Percentiles rank a stretch among this genome's conserved stretches.
Conservation (phyloP, 2,113 vertebrate genomes). For the Petrocephalus zakoni region DNA sequence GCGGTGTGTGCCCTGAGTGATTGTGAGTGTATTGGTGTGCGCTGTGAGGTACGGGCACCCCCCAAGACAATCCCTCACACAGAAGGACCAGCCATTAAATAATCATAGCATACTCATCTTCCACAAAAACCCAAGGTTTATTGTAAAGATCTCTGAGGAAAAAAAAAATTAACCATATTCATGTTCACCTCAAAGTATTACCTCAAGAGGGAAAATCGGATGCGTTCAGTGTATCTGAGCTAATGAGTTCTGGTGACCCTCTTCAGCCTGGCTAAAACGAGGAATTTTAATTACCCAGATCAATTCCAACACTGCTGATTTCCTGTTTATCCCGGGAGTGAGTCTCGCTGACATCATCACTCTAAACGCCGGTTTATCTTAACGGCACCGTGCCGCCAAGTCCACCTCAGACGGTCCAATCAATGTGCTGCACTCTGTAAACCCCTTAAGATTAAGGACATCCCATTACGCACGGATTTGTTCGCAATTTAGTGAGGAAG, state of each 20-base stretch:
- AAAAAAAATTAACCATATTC: background rate
- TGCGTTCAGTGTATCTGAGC: background rate
- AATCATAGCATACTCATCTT: background rate
- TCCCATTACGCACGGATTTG: slow-evolving; percentile 37
- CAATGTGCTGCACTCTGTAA: slow-evolving; percentile 27
- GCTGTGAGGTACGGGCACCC: background rate
- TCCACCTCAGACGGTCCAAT: slow-evolving; percentile 25
- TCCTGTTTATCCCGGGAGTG: background rate
- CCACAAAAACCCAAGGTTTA: background rate
- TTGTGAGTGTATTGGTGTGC: background rate
- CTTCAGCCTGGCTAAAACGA: background rate
- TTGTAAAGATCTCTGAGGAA: background rate
- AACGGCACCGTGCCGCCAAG: slow-evolving; percentile 16
- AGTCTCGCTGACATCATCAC: background rate
- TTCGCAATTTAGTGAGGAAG: slow-evolving; percentile 18
- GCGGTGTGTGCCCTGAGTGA: no score
- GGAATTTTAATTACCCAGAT: background rate
- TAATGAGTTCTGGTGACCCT: background rate
- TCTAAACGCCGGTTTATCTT: slow-evolving; percentile 9
- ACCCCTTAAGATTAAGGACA: slow-evolving; percentile 32
- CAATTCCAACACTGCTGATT: background rate
- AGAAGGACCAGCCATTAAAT: background rate
- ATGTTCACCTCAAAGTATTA: background rate
- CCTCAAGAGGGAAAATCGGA: background rate
- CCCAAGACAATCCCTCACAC: background rate